Evolutionary conservation across 2,888 invertebrate species (phyloP).

Genomic region (Brachypalpus laphriformis): DNA sequence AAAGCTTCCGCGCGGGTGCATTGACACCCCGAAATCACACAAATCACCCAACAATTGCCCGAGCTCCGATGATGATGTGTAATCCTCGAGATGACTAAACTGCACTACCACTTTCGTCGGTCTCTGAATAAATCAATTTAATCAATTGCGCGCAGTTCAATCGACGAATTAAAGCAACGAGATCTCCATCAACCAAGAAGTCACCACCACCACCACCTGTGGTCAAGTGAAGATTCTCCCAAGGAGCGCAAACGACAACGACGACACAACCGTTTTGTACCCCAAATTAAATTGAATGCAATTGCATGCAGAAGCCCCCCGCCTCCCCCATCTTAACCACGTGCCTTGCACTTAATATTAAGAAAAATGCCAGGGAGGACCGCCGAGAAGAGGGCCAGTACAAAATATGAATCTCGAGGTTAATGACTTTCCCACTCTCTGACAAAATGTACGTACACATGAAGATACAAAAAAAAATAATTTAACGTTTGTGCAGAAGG

Average conservation of each 20-base stretch:
- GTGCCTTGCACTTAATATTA: slow-evolving; percentile 13
- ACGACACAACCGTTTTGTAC: slow-evolving; percentile 24
- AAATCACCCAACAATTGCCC: slow-evolving; percentile 48
- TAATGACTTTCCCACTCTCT: slow-evolving; percentile 63
- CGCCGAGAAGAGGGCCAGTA: not conserved
- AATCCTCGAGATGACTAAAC: slow-evolving; percentile 11
- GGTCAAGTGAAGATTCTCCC: slow-evolving; percentile 4
- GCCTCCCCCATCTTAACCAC: slow-evolving; percentile 8
- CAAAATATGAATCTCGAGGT: slow-evolving; percentile 63
- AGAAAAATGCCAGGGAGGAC: slow-evolving; percentile 5
- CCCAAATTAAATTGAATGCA: slow-evolving; percentile 48
- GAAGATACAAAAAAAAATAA: slow-evolving; percentile 28
- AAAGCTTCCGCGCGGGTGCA: slow-evolving; percentile 58
- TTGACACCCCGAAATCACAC: slow-evolving; percentile 51
- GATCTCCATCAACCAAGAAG: not conserved
- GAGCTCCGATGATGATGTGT: slow-evolving; percentile 36
- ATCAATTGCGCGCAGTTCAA: slow-evolving; percentile 32
- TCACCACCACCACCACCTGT: slow-evolving; percentile 23
- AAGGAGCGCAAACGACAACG: not conserved
- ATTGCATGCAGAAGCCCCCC: slow-evolving; percentile 23
- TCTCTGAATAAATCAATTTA: slow-evolving; percentile 36
- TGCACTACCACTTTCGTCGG: not conserved
- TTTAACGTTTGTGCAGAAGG: slow-evolving; percentile 31
- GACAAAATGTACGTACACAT: slow-evolving; percentile 33
- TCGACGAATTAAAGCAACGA: not conserved